Conservation (phyloP, 2,113 vertebrate species). For the Sceloporus undulatus region DNA sequence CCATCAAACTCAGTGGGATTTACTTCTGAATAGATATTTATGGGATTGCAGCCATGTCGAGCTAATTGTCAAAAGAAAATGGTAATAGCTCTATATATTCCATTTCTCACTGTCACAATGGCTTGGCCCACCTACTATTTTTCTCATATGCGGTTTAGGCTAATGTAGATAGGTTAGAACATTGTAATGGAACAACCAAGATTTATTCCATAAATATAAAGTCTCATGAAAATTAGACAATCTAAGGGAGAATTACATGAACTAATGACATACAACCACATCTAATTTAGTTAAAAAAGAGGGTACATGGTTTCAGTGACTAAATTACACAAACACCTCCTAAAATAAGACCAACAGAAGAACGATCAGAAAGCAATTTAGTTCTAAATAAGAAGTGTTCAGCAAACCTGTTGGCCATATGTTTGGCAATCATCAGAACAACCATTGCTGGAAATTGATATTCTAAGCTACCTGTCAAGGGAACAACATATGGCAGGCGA, state of each 20-base stretch:
- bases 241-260: neutral
- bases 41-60: too few relatives aligned
- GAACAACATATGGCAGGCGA: neutral
- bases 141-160: neutral
- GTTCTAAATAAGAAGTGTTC: neutral
- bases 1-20: too few relatives aligned
- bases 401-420: neutral
- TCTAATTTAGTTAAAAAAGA: neutral
- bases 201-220: neutral
- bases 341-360: slow-evolving; percentile 11
- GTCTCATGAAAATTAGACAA: neutral
- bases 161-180: neutral
- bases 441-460: neutral
- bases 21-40: too few relatives aligned
- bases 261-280: neutral
- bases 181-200: neutral
- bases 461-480: neutral
- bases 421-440: neutral
- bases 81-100: too few relatives aligned
- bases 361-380: neutral
- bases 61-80: neutral
- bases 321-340: neutral
- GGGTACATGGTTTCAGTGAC: neutral
- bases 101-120: neutral
- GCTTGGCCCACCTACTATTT: neutral